Evolutionary conservation across 2,797 vertebrate genomes (phyloP).

Genomic region (Gastrophryne carolinensis): DNA sequence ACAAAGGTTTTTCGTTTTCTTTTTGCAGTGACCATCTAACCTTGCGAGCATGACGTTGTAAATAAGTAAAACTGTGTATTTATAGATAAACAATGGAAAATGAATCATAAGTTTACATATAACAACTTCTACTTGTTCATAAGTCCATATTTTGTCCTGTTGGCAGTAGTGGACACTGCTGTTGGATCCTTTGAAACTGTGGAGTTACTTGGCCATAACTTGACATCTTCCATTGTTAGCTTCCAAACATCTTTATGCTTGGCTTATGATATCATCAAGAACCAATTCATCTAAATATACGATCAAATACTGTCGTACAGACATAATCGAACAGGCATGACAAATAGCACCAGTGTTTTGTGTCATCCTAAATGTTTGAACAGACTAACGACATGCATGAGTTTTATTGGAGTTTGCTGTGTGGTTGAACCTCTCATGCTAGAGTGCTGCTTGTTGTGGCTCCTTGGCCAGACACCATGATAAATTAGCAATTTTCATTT

Average conservation of each 20-base stretch:
- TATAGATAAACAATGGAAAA: conserved; percentile 83
- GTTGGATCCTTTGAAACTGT: conserved; percentile 57
- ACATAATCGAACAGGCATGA: conserved; percentile 64
- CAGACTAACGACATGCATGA: conserved; percentile 83
- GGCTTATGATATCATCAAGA: conserved; percentile 71
- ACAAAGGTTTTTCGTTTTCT: conserved; percentile 70
- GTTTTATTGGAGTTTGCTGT: conserved; percentile 74
- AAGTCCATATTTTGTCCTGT: conserved; percentile 63
- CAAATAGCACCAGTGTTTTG: conserved; percentile 63
- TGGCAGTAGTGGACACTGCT: conserved; percentile 58
- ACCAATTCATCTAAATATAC: conserved; percentile 74
- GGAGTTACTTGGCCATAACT: conserved; percentile 52
- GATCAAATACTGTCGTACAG: conserved; percentile 72
- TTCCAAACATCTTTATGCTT: conserved; percentile 65
- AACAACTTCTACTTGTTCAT: conserved; percentile 83
- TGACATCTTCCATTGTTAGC: conserved; percentile 46
- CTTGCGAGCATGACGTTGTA: conserved; percentile 96
- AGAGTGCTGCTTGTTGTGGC: conserved; percentile 62
- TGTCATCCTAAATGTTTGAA: conserved; percentile 65
- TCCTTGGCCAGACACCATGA: conserved; percentile 66
- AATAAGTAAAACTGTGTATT: conserved; percentile 94
- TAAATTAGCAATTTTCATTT: conserved; percentile 70
- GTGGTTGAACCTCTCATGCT: conserved; percentile 69
- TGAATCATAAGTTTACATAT: conserved; percentile 77
- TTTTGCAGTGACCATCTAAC: conserved; percentile 98